Evolutionary conservation across 2,888 invertebrate genomes (phyloP), one percentile per base, ranked within the genome.

Genomic region (Drosophila mercatorum): DNA sequence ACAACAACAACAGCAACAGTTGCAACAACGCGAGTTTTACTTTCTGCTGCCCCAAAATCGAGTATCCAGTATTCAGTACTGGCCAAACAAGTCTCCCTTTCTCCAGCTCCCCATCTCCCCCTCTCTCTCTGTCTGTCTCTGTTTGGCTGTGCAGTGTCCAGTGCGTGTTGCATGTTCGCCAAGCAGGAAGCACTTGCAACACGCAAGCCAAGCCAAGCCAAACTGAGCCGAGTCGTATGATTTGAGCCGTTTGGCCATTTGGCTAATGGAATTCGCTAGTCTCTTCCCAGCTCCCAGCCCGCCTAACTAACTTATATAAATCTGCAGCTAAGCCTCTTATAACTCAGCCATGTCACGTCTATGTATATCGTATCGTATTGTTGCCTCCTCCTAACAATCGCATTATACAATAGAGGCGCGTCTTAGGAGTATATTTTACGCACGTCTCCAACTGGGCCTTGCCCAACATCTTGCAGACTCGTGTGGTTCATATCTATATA

Each of bases 171-270:
- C 87, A 83, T 83, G 87, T 58, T 56, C 65, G 55, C 56, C 34
- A 72, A 86, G 83, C 87, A 84, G 87, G 84, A 87, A 84, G 84
- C 87, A 84, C 84, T 83, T 87, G 87, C 82, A 83, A 79, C 83
- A 83, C 86, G 87, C 83, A 83, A 86, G 69, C 41, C 55, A 36
- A 52, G 11, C 51, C 51, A 46, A 34, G 64, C 79, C 74, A 68
- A 86, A 68, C 41, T 47, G 22, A 52, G 11, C 51, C 51, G 46
- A 34, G 64, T 77, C 74, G 68, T 74, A 72, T 81, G 81, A 81
- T 79, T 83, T 76, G 59, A 81, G 79, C 70, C 73, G 68, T 64
- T 81, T 76, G 60, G 64, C 68, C 55, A 79, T 79, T 83, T 68
- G 83, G 68, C 81, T 77, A 83, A 86, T 83, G 83, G 83, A 81